Evolutionary conservation across 2,888 invertebrate genomes (phyloP).

Genomic region (Cyclophora albipunctata): DNA sequence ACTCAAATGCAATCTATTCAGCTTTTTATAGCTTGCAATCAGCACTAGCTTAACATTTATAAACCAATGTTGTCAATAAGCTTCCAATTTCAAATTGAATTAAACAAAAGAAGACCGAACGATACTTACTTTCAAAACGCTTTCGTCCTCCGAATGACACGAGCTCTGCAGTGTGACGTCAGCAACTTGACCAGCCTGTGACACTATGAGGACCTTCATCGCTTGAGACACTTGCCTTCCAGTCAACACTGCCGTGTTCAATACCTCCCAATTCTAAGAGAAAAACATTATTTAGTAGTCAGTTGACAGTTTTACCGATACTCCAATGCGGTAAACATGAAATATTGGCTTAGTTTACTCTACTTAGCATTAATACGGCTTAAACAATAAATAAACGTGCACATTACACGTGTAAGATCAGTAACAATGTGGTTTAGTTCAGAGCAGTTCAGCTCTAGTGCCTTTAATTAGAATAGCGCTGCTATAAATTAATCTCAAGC

Average conservation of each 20-base stretch:
- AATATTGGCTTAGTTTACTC: background rate
- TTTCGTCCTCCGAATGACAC: conserved; percentile 96
- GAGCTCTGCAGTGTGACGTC: conserved; percentile 96
- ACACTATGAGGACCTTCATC: conserved; percentile 96
- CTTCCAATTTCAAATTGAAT: too few species aligned
- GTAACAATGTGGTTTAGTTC: background rate
- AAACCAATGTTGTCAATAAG: too few species aligned
- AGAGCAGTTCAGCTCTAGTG: background rate
- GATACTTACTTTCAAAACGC: conserved; percentile 89
- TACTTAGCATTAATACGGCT: background rate
- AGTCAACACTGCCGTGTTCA: conserved; percentile 96
- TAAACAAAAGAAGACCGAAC: too few species aligned
- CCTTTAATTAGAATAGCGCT: conserved; percentile 15
- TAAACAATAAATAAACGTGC: too few species aligned
- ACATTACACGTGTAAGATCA: conserved; percentile 1
- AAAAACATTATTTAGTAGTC: conserved; percentile 2
- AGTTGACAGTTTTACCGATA: too few species aligned
- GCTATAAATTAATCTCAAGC: conserved; percentile 14
- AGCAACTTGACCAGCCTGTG: conserved; percentile 93
- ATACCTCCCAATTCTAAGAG: conserved; percentile 92
- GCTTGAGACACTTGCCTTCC: conserved; percentile 95
- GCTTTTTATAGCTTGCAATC: too few species aligned
- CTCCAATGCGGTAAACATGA: background rate
- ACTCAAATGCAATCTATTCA: too few species aligned
- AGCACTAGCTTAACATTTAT: too few species aligned